These are phyloP conservation scores for Drosophila willistoni DNA, from an alignment of 1,140 invertebrate genomes.

Conservation along the genomic window DNA sequence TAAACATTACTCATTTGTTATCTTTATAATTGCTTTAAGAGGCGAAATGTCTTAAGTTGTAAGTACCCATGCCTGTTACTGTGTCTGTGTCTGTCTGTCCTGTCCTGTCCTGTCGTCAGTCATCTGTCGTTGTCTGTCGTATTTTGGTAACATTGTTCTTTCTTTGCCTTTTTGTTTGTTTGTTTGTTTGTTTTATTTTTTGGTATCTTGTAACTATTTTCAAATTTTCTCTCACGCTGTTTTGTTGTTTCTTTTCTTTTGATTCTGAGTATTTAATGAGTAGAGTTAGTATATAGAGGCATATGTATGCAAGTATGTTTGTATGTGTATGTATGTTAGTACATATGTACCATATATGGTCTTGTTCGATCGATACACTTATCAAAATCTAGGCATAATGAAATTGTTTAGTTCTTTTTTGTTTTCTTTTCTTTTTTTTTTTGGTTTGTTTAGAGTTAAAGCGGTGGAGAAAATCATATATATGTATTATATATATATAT, in stretches of 20 bases:
- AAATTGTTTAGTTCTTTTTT: background rate
- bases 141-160: background rate
- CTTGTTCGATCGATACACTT: constrained; percentile 15
- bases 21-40: constrained; percentile 82
- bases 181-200: constrained; percentile 16
- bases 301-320: constrained; percentile 27
- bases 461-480: constrained; percentile 25
- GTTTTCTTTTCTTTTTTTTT: background rate
- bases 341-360: constrained; percentile 20
- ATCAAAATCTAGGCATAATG: constrained; percentile 18
- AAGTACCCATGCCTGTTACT: constrained; percentile 10
- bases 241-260: constrained; percentile 27
- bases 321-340: constrained; percentile 17
- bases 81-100: background rate
- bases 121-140: constrained; percentile 12
- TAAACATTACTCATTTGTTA: constrained; percentile 70
- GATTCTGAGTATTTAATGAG: constrained; percentile 41
- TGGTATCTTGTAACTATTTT: constrained; percentile 17
- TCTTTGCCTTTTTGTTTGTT: constrained; percentile 8
- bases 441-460: constrained; percentile 13
- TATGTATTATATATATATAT: constrained; percentile 44
- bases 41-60: constrained; percentile 74
- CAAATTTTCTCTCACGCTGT: constrained; percentile 3
- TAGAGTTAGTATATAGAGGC: constrained; percentile 34
- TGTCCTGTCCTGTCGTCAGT: background rate